These are phyloP conservation scores for Actinopyga echinites DNA, from an alignment of 53 echinoderm and acorn worm genomes.

Conservation along the genomic window DNA sequence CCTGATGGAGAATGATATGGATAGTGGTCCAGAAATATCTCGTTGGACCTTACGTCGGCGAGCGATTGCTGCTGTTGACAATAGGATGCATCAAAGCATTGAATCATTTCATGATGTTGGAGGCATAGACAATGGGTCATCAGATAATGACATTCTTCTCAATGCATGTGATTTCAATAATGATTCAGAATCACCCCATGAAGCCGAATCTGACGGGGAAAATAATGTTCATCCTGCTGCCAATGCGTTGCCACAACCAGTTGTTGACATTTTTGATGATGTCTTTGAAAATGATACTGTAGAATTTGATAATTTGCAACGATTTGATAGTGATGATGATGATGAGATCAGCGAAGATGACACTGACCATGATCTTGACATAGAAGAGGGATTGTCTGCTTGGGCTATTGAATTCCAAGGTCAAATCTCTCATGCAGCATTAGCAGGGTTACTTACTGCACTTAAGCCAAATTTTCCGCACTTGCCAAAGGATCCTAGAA, in stretches of 20 bases:
- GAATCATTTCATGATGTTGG: too few relatives aligned
- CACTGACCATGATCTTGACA: not conserved
- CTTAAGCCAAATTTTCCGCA: not conserved
- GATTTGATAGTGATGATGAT: slow-evolving; percentile 1
- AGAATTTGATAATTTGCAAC: not conserved
- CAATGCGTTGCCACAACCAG: not conserved
- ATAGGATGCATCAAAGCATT: too few relatives aligned
- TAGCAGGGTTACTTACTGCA: not conserved
- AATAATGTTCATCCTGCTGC: too few relatives aligned
- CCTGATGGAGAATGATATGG: too few relatives aligned
- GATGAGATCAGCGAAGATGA: not conserved
- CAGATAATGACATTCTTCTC: too few relatives aligned
- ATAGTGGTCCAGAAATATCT: too few relatives aligned
- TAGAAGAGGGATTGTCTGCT: not conserved
- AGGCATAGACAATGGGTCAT: too few relatives aligned
- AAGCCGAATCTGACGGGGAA: too few relatives aligned
- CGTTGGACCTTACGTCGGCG: too few relatives aligned
- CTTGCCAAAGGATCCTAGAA: slow-evolving; percentile 56
- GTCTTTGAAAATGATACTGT: not conserved
- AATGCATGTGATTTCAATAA: too few relatives aligned
- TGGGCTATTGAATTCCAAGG: slow-evolving; percentile 1
- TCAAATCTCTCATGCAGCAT: not conserved
- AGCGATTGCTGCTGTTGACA: too few relatives aligned
- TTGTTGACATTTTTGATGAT: not conserved
- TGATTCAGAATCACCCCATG: too few relatives aligned